These are phyloP conservation scores for Campoplex capitator DNA, from an alignment of 2,888 invertebrate species.

Conservation along the genomic window DNA sequence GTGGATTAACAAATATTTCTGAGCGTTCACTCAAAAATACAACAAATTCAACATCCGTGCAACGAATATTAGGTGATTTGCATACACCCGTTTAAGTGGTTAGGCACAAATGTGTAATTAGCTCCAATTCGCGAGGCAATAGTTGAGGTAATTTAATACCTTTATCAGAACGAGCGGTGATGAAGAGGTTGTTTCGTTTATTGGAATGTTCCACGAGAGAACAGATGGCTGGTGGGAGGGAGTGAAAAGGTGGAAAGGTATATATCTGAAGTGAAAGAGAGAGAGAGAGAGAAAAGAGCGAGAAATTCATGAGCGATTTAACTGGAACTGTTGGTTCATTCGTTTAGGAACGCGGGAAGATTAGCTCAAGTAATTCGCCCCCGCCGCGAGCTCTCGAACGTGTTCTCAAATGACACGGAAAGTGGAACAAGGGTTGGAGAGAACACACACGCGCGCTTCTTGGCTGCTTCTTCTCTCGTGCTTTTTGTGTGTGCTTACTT, in stretches of 20 bases:
- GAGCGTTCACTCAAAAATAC: neutral
- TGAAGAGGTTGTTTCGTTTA: constrained; percentile 4
- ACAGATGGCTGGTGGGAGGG: neutral
- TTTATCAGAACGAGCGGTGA: constrained; percentile 40
- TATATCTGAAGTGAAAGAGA: neutral
- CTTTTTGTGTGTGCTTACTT: neutral
- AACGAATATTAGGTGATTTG: neutral
- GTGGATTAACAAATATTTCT: neutral
- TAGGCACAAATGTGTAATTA: constrained; percentile 67
- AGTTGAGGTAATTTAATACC: constrained; percentile 71
- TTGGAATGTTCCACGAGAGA: constrained; percentile 1
- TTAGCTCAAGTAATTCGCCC: constrained; percentile 58
- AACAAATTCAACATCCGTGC: neutral
- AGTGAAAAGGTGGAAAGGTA: neutral
- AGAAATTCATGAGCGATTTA: constrained; percentile 22
- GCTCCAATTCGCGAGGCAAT: constrained; percentile 52
- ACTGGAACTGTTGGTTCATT: constrained; percentile 56
- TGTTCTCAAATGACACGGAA: neutral
- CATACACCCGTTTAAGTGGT: neutral
- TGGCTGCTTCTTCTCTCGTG: constrained; percentile 2
- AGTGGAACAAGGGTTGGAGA: neutral
- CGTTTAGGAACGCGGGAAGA: constrained; percentile 63
- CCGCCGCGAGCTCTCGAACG: constrained; percentile 13
- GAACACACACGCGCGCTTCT: neutral
- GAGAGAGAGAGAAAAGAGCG: constrained; percentile 19